Evolutionary conservation across 2,113 vertebrate species (phyloP).

Genomic region (Lycaon pictus): DNA sequence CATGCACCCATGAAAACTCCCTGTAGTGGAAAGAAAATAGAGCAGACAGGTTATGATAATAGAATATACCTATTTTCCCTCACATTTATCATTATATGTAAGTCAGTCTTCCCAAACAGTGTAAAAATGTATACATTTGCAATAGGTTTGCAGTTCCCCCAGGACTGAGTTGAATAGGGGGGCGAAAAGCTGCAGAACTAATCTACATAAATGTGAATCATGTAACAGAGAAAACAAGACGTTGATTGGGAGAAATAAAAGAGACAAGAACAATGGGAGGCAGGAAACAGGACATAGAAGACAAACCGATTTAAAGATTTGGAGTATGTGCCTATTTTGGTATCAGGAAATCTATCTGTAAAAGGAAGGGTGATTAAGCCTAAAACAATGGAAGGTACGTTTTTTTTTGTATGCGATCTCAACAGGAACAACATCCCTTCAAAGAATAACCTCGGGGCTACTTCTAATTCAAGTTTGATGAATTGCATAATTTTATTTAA

Average conservation of each 20-base stretch:
- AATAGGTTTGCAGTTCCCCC: constrained; percentile 64
- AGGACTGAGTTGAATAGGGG: constrained; percentile 28
- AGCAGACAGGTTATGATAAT: constrained; percentile 73
- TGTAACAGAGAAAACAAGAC: constrained; percentile 72
- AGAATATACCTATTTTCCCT: constrained; percentile 75
- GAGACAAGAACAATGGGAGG: constrained; percentile 83
- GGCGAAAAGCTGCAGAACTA: constrained; percentile 65
- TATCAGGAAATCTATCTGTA: constrained; percentile 77
- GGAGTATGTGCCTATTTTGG: constrained; percentile 77
- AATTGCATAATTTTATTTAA: constrained; percentile 61
- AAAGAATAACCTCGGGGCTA: constrained; percentile 60
- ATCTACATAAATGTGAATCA: constrained; percentile 77
- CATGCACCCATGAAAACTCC: constrained; percentile 75
- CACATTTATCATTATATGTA: constrained; percentile 79
- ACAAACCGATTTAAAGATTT: constrained; percentile 74
- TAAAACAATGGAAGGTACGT: constrained; percentile 76
- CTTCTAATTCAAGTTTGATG: neutral
- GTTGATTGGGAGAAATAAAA: constrained; percentile 67
- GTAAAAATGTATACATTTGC: constrained; percentile 78
- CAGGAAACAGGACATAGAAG: constrained; percentile 84
- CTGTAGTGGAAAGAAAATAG: constrained; percentile 82
- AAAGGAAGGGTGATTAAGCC: constrained; percentile 79
- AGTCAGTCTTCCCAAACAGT: constrained; percentile 76
- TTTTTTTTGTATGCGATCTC: neutral
- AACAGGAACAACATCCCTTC: constrained; percentile 68